A percentile compares a stretch with the other conserved stretches of the same genome.
Conservation (phyloP, 2,113 vertebrate genomes). For the Paradoxurus hermaphroditus region DNA sequence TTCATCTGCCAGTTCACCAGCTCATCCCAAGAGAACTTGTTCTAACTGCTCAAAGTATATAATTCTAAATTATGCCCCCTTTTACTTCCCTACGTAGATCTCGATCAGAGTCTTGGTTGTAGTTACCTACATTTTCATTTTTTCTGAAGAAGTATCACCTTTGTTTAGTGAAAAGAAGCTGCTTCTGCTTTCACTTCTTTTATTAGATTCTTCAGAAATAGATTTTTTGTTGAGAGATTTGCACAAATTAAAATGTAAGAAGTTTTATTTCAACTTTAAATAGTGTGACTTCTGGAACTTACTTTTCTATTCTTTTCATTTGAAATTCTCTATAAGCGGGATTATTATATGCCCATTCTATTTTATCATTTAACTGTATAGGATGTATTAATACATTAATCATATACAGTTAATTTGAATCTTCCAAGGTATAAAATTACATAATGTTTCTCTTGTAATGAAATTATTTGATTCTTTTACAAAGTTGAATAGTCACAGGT, state of each 20-base stretch:
- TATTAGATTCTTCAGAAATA: background rate
- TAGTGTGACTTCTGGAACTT: background rate
- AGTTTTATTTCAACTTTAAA: constrained; percentile 3
- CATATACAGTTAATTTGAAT: background rate
- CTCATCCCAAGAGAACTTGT: constrained; percentile 86
- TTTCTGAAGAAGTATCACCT: background rate
- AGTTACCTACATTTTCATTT: background rate
- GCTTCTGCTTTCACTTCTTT: constrained; percentile 11
- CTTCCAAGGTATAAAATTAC: background rate
- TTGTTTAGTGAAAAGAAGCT: constrained; percentile 23
- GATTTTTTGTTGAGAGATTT: constrained; percentile 19
- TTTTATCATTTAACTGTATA: background rate
- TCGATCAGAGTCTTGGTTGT: background rate
- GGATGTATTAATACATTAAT: background rate
- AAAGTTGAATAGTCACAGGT: background rate
- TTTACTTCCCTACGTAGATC: constrained; percentile 15
- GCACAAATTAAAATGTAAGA: background rate
- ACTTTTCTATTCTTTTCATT: background rate
- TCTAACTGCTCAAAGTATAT: constrained; percentile 93
- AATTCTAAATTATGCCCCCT: constrained; percentile 32
- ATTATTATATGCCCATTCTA: background rate
- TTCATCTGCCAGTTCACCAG: constrained; percentile 80
- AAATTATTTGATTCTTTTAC: constrained; percentile 14
- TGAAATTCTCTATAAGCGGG: background rate
- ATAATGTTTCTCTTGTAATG: background rate